Evolutionary conservation across 1,140 invertebrate genomes (phyloP), one percentile per base, ranked within the genome.

Genomic region (Aporrectodea caliginosa): DNA sequence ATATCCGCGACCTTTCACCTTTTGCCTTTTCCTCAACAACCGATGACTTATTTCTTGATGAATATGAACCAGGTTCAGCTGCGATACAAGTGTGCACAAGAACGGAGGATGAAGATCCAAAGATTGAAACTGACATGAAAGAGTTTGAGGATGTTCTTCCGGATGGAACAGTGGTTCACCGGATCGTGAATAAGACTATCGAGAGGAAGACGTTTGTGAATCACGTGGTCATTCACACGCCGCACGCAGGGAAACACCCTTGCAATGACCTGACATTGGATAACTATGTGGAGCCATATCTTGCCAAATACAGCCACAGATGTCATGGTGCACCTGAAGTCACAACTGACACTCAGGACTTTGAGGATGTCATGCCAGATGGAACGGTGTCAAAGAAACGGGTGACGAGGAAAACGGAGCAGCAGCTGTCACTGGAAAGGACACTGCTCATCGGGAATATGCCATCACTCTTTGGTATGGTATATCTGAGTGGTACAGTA

Each of bases 81-180:
- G 43, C 43, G 6, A 58, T 58, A 12, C 43, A 58, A 22, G 43
- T 58, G 6, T 58, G 43, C 43, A 58, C 43, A 58, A 58, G 43
- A 12, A 58, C 43, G 6, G 29, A 32, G 16, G 69, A 78, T 22
- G 79, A 30, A 1, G 79, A 80, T 31, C 79, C 77, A 31, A 58
- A 69, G 14, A 31, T 16, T 22, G 31, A 79, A 30, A 82, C 81
- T 2, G 78, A 84, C 30, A 78, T 85, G 74, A 80, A 80, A 34
- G 83, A 86, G 75, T 77, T 79, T 34, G 82, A 86, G 74, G 83
- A 87, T 80, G 80, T 81, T 16, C 82, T 85, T n/a, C 82, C 81
- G 69, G 85, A 86, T 83, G 86, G 85, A 2, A 85, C 83, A 1
- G 35, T 84, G 14, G 81, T 86, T 33, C 82, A 79, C 31, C 83